Evolutionary conservation across 2,113 vertebrate genomes (phyloP).

Genomic region (Microcebus ravelobensis): DNA sequence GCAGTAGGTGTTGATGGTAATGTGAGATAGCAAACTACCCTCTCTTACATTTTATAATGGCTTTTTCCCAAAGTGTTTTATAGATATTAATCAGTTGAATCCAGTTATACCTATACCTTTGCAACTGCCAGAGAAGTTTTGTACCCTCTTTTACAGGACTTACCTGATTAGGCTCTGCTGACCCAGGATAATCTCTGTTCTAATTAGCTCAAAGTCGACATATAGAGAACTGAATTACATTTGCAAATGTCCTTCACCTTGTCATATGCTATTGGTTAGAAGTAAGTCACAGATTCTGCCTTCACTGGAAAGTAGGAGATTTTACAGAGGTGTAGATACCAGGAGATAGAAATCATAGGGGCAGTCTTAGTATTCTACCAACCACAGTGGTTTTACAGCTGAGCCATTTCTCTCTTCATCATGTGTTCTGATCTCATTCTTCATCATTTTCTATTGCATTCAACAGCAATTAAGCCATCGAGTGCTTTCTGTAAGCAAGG

Average conservation of each 20-base stretch:
- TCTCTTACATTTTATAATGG: not conserved
- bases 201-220: not conserved
- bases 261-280: not conserved
- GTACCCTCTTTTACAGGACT: not conserved
- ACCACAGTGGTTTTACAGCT: not conserved
- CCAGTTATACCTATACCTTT: not conserved
- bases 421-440: not conserved
- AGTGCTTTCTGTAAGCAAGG: not conserved
- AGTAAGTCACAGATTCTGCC: not conserved
- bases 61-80: not conserved
- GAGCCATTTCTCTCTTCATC: not conserved
- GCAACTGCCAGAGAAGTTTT: not conserved
- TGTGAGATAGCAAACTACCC: not conserved
- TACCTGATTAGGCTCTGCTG: not conserved
- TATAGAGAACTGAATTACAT: constrained; percentile 6
- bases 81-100: not conserved
- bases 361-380: not conserved
- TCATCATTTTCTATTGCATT: not conserved
- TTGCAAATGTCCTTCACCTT: not conserved
- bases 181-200: not conserved
- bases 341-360: not conserved
- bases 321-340: not conserved
- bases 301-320: not conserved
- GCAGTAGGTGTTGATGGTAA: not conserved
- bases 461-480: not conserved